Conservation (phyloP, 2,113 vertebrate genomes). For the Larimichthys polyactis region DNA sequence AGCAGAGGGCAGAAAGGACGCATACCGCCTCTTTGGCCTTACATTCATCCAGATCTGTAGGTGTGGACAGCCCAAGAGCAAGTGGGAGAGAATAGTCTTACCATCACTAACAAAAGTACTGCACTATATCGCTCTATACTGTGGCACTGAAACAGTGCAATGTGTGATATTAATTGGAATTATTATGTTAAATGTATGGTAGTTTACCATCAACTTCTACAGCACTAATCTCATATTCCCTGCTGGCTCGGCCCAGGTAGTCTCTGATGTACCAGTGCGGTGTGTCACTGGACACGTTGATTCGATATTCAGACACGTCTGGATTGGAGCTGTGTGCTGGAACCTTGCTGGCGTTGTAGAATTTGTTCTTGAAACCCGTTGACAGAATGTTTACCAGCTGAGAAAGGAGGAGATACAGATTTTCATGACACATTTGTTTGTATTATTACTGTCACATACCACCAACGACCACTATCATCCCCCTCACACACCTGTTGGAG, state of each 20-base stretch:
- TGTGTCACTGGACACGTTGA: slow-evolving; percentile 88
- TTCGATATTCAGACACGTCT: slow-evolving; percentile 73
- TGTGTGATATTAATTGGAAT: not conserved
- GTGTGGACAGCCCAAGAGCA: not conserved
- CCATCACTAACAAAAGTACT: not conserved
- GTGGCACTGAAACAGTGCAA: not conserved
- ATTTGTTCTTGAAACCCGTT: slow-evolving; percentile 86
- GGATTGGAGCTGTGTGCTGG: not conserved
- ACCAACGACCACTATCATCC: not conserved
- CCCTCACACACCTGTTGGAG: slow-evolving; percentile 73
- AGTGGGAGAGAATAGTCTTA: slow-evolving; percentile 19
- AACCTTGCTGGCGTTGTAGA: slow-evolving; percentile 78
- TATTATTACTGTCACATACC: not conserved
- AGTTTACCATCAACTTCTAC: slow-evolving; percentile 81
- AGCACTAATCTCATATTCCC: slow-evolving; percentile 69
- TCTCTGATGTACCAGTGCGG: slow-evolving; percentile 88
- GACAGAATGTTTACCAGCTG: slow-evolving; percentile 81
- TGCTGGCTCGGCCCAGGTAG: slow-evolving; percentile 81
- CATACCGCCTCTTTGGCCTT: slow-evolving; percentile 72
- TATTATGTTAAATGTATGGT: not conserved
- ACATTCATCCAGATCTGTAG: slow-evolving; percentile 87
- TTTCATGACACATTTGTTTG: not conserved
- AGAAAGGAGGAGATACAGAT: not conserved
- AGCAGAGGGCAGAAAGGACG: slow-evolving; percentile 74
- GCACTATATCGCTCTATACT: not conserved